Conservation (phyloP, 2,888 invertebrate genomes). For the Carabus problematicus region DNA sequence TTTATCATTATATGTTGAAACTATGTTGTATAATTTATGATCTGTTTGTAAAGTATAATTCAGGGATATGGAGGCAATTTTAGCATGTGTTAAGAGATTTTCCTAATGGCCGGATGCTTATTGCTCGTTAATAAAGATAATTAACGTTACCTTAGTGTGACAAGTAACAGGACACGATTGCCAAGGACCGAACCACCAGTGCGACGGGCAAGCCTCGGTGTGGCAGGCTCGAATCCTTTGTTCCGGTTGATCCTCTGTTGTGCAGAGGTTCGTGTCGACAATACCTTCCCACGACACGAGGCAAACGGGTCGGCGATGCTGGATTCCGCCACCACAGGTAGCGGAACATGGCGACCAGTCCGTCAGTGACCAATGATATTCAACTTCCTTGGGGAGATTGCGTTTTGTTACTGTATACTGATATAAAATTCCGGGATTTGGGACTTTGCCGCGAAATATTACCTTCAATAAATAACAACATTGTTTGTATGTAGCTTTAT, state of each 20-base stretch:
- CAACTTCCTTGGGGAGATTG: constrained; percentile 64
- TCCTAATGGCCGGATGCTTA: no score
- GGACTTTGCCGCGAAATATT: constrained; percentile 74
- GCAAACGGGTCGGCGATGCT: constrained; percentile 64
- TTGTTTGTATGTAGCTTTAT: no score
- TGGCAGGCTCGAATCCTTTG: constrained; percentile 73
- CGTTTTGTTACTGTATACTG: constrained; percentile 80
- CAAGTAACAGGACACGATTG: constrained; percentile 80
- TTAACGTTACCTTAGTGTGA: constrained; percentile 54
- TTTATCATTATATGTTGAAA: no score
- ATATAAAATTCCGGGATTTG: constrained; percentile 83
- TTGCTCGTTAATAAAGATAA: not conserved
- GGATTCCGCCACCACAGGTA: constrained; percentile 80
- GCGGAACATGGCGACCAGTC: constrained; percentile 83
- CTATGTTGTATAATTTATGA: no score
- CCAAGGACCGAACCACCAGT: constrained; percentile 91
- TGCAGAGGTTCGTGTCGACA: constrained; percentile 56
- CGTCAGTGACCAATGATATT: constrained; percentile 76
- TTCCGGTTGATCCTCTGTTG: constrained; percentile 61
- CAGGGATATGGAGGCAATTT: no score
- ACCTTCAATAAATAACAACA: constrained; percentile 60
- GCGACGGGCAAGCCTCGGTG: constrained; percentile 71
- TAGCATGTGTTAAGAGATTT: no score
- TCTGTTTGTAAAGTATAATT: no score
- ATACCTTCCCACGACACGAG: constrained; percentile 55